Conservation (phyloP, 1,140 invertebrate species). For the Mactra quadrangularis region DNA sequence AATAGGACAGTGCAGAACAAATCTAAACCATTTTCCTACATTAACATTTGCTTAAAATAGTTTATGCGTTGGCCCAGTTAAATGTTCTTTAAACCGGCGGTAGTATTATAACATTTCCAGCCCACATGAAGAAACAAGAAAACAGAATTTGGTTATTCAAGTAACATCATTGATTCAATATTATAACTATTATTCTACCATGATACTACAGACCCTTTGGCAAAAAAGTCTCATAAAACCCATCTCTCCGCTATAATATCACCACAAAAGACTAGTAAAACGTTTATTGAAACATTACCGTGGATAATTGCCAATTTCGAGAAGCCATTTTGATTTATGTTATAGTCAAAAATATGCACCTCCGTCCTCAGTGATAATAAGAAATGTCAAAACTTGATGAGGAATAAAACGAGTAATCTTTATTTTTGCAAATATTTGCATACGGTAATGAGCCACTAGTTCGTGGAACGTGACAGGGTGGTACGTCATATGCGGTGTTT, state of each 20-base stretch:
- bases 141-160: background rate
- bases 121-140: too few species aligned
- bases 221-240: too few species aligned
- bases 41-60: too few species aligned
- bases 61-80: too few species aligned
- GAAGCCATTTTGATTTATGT: slow-evolving; percentile 50
- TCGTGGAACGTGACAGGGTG: slow-evolving; percentile 39
- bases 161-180: background rate
- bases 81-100: too few species aligned
- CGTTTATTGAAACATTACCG: slow-evolving; percentile 49
- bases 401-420: slow-evolving; percentile 44
- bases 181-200: background rate
- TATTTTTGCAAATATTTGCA: slow-evolving; percentile 46
- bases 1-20: too few species aligned
- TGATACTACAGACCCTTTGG: background rate
- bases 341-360: slow-evolving; percentile 51
- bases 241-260: slow-evolving; percentile 13
- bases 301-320: slow-evolving; percentile 48
- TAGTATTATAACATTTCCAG: too few species aligned
- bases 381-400: slow-evolving; percentile 39
- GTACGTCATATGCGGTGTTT: slow-evolving; percentile 40
- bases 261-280: slow-evolving; percentile 47
- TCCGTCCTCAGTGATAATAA: slow-evolving; percentile 35
- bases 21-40: too few species aligned
- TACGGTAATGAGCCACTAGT: slow-evolving; percentile 34